These are phyloP conservation scores for Strigamia transsilvanica DNA, from an alignment of 2,888 invertebrate genomes.

Conservation along the genomic window DNA sequence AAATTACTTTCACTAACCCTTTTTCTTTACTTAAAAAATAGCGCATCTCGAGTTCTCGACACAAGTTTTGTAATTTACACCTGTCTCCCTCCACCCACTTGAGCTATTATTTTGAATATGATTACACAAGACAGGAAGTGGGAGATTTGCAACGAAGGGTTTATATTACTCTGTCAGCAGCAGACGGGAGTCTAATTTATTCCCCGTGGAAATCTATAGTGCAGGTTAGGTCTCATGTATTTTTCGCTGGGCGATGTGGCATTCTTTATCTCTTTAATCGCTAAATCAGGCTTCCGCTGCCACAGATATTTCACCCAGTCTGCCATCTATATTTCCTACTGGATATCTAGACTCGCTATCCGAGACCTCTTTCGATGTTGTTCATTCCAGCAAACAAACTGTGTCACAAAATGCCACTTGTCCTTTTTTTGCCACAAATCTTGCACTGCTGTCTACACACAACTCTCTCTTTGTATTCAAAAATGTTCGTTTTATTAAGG, in stretches of 20 bases:
- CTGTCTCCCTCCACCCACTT: background rate
- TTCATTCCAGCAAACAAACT: conserved; percentile 3
- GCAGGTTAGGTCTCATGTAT: conserved; percentile 3
- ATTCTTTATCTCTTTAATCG: conserved; percentile 8
- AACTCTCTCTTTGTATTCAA: background rate
- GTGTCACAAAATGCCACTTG: conserved; percentile 2
- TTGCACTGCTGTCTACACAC: background rate
- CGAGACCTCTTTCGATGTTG: background rate
- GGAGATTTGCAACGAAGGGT: background rate
- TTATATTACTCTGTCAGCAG: conserved; percentile 2
- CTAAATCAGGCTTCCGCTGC: conserved; percentile 8
- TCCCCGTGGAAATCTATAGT: background rate
- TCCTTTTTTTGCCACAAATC: background rate
- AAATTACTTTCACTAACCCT: background rate
- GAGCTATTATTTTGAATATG: conserved; percentile 8
- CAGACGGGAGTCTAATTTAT: conserved; percentile 6
- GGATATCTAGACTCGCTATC: background rate
- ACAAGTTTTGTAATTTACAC: background rate
- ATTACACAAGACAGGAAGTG: background rate
- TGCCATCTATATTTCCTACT: conserved; percentile 3
- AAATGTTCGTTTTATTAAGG: background rate
- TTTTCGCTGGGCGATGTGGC: conserved; percentile 8
- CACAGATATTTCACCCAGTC: background rate
- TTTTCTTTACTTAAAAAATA: background rate
- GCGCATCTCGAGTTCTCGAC: background rate